Evolutionary conservation across 2,888 invertebrate species (phyloP).

Genomic region (Hydrotaea diabolus): DNA sequence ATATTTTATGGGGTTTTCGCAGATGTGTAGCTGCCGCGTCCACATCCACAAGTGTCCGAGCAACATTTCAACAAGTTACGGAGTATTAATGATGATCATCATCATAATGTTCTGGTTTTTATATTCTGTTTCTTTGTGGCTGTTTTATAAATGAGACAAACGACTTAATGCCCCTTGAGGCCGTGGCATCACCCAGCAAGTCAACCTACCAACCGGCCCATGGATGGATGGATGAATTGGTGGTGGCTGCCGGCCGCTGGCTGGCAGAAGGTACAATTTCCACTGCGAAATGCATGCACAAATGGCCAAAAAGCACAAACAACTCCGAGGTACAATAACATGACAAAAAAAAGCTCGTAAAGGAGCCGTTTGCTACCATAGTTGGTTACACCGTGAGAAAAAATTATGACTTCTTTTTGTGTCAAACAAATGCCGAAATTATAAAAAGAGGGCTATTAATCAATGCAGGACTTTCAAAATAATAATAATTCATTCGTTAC

Average conservation of each 20-base stretch:
- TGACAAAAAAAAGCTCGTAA: slow-evolving; percentile 29
- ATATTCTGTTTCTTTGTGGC: slow-evolving; percentile 27
- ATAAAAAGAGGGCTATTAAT: too few species aligned
- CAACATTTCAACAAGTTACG: slow-evolving; percentile 59
- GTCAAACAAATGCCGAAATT: too few species aligned
- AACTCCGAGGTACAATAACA: slow-evolving; percentile 6
- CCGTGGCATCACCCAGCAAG: slow-evolving; percentile 28
- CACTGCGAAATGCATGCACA: slow-evolving; percentile 12
- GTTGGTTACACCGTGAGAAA: not conserved
- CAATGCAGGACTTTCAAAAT: too few species aligned
- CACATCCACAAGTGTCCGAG: slow-evolving; percentile 57
- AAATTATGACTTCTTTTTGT: not conserved
- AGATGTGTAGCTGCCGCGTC: not conserved
- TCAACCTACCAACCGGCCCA: too few species aligned
- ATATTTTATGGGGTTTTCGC: not conserved
- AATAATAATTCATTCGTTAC: too few species aligned
- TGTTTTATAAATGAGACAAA: slow-evolving; percentile 60
- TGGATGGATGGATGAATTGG: slow-evolving; percentile 22
- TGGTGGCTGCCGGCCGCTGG: not conserved
- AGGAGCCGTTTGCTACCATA: not conserved
- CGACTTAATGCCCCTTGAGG: slow-evolving; percentile 59
- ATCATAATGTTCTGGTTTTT: slow-evolving; percentile 55
- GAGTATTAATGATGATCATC: slow-evolving; percentile 60
- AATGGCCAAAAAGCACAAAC: slow-evolving; percentile 9
- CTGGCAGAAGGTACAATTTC: not conserved